These are phyloP conservation scores for Oreochromis grahami DNA, from an alignment of 2,797 vertebrate species.

Conservation along the genomic window DNA sequence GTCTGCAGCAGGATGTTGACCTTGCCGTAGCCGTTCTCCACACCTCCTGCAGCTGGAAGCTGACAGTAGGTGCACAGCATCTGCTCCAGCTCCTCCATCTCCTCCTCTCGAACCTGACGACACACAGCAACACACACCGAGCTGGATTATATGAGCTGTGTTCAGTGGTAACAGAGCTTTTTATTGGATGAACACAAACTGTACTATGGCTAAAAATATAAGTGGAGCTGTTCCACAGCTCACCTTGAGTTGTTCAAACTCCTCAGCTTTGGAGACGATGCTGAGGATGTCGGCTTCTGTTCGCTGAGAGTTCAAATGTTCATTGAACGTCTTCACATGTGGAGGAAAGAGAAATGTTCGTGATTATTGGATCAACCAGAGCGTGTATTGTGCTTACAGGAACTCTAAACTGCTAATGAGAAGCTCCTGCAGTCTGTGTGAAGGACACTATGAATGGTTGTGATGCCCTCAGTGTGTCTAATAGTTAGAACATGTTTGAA, in stretches of 20 bases:
- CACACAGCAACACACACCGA: background rate
- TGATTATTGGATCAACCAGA: background rate
- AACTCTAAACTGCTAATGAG: background rate
- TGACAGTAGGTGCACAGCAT: constrained; percentile 86
- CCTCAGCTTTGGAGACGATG: constrained; percentile 96
- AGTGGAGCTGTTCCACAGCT: background rate
- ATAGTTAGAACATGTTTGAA: background rate
- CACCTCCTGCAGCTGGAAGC: constrained; percentile 89
- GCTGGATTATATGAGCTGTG: background rate
- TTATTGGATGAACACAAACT: background rate
- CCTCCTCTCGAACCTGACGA: constrained; percentile 91
- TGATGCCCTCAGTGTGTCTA: background rate
- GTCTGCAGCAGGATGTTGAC: constrained; percentile 98
- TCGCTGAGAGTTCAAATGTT: constrained; percentile 91
- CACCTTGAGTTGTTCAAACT: constrained; percentile 99
- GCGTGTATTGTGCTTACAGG: rapidly evolving
- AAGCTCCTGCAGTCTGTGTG: background rate
- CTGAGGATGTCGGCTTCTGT: constrained; percentile 92
- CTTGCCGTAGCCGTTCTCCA: constrained; percentile 96
- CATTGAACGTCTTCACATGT: constrained; percentile 90
- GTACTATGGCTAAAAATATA: background rate
- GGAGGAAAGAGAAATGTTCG: background rate
- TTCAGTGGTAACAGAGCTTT: background rate
- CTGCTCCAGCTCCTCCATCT: constrained; percentile 90
- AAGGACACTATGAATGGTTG: background rate